Conservation (phyloP, 1,140 invertebrate species). For the Hypsibius dujardini region DNA sequence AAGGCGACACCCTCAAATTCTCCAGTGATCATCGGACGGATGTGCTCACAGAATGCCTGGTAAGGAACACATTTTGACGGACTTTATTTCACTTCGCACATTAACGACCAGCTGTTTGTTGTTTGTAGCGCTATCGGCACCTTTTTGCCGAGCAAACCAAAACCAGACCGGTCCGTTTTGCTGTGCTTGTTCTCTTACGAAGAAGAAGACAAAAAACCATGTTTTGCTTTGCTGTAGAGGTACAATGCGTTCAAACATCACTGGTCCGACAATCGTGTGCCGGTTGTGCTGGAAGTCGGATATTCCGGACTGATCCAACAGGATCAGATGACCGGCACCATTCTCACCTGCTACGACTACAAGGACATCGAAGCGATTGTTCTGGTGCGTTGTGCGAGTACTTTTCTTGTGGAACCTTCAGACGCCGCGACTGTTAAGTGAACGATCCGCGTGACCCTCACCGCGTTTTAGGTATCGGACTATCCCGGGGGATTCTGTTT, state of each 20-base stretch:
- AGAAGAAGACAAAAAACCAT: too few species aligned
- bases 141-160: conserved; percentile 19
- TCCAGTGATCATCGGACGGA: not conserved
- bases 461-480: conserved; percentile 43
- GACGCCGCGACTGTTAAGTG: too few species aligned
- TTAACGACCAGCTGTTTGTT: too few species aligned
- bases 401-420: too few species aligned
- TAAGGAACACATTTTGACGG: not conserved
- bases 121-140: conserved; percentile 16
- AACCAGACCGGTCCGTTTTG: conserved; percentile 20
- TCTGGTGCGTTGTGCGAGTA: conserved; percentile 34
- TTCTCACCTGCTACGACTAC: conserved; percentile 71
- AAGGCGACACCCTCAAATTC: not conserved
- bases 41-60: not conserved
- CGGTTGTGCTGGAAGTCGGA: conserved; percentile 4
- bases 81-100: too few species aligned
- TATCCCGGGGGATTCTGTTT: conserved; percentile 60
- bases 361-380: conserved; percentile 70
- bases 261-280: not conserved
- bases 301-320: conserved; percentile 3
- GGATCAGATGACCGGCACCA: conserved; percentile 20
- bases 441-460: conserved; percentile 36
- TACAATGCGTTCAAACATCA: not conserved
- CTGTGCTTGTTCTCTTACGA: not conserved
- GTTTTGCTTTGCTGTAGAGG: conserved; percentile 22